Evolutionary conservation across 2,113 vertebrate species (phyloP).

Genomic region (Caloenas nicobarica): DNA sequence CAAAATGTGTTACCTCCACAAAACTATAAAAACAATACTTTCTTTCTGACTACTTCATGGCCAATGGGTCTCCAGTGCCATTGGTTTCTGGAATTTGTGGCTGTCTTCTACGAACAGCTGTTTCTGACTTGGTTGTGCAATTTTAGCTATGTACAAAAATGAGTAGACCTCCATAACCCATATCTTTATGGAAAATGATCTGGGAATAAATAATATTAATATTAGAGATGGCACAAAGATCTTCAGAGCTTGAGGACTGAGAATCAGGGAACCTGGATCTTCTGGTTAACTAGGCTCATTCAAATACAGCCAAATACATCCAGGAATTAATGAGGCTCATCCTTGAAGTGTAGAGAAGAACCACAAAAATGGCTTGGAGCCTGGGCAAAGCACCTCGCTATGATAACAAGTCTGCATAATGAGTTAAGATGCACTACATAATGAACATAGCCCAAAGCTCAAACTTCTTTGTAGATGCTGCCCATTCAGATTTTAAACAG

Average conservation of each 20-base stretch:
- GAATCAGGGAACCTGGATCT: not conserved
- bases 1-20: not conserved
- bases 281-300: not conserved
- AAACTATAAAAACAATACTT: not conserved
- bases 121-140: not conserved
- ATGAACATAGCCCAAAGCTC: conserved; percentile 23
- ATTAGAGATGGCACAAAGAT: not conserved
- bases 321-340: not conserved
- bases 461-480: conserved; percentile 32
- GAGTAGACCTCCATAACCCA: not conserved
- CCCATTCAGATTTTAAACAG: conserved; percentile 45
- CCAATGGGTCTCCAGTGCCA: not conserved
- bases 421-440: not conserved
- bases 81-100: not conserved
- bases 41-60: not conserved
- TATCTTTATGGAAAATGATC: not conserved
- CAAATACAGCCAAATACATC: not conserved
- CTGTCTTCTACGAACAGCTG: not conserved
- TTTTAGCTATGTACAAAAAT: not conserved
- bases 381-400: conserved; percentile 15
- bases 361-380: conserved; percentile 32
- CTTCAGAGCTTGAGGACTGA: not conserved
- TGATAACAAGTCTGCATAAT: conserved; percentile 13
- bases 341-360: conserved; percentile 11
- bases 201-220: not conserved